A percentile compares a stretch with the other conserved stretches of the same genome.
Conservation (phyloP, 2,113 vertebrate genomes). For the Diadophis punctatus region DNA sequence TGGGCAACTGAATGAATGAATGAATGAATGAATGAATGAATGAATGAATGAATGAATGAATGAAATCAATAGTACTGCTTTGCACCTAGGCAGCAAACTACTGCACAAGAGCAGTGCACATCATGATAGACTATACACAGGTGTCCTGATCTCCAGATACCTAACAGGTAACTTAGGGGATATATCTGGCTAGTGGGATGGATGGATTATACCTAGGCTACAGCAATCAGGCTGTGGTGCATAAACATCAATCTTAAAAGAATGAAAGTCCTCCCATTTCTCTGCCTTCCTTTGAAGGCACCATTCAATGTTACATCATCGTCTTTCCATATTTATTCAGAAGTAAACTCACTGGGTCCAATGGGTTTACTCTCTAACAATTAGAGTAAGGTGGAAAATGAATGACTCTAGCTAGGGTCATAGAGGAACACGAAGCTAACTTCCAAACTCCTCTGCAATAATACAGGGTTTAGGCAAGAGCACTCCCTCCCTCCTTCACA, state of each 20-base stretch:
- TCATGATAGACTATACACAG: not conserved
- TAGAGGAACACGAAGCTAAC: not conserved
- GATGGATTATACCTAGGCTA: not conserved
- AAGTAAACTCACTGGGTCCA: not conserved
- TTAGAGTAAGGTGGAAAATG: not conserved
- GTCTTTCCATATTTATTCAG: not conserved
- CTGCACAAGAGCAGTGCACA: not conserved
- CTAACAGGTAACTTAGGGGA: not conserved
- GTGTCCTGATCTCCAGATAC: not conserved
- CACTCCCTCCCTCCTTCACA: not conserved
- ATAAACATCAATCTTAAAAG: not conserved
- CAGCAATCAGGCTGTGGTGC: not conserved
- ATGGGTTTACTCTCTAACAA: not conserved
- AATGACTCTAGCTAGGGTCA: not conserved
- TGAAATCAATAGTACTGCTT: no score
- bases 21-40: no score
- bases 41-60: no score
- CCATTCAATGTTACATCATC: not conserved
- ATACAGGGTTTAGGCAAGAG: not conserved
- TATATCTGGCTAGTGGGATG: not conserved
- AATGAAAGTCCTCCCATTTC: not conserved
- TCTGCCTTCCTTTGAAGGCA: not conserved
- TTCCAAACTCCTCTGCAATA: not conserved
- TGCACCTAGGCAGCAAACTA: not conserved
- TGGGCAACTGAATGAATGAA: no score